These are phyloP conservation scores for Cantharis lateralis DNA, from an alignment of 2,888 invertebrate genomes.

Conservation along the genomic window DNA sequence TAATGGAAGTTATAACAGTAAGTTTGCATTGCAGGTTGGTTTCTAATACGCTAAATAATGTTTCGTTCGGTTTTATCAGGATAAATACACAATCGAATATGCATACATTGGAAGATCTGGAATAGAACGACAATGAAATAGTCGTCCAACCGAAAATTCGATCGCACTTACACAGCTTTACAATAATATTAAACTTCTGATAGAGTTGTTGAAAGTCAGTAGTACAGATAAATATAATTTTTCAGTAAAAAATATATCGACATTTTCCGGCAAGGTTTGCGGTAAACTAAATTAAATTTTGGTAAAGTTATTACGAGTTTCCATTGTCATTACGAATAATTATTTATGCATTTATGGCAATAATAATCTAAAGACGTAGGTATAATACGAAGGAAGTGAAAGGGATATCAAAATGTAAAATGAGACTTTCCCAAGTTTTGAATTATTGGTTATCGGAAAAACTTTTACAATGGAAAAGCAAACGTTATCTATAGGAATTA, in stretches of 20 bases:
- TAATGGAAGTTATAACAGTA: background rate
- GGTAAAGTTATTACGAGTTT: background rate
- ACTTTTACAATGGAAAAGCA: constrained; percentile 25
- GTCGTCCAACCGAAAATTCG: too few relatives aligned
- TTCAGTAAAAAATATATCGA: too few relatives aligned
- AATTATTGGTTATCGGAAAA: constrained; percentile 30
- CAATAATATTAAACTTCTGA: too few relatives aligned
- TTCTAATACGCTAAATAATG: background rate
- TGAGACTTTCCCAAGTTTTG: constrained; percentile 19
- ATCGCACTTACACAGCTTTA: too few relatives aligned
- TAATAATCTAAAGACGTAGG: constrained; percentile 10
- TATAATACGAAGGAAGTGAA: constrained; percentile 18
- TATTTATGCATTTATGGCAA: background rate
- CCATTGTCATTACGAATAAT: background rate
- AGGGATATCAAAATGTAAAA: constrained; percentile 25
- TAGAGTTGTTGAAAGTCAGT: too few relatives aligned
- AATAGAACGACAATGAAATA: background rate
- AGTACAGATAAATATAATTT: too few relatives aligned
- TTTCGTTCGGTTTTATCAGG: background rate
- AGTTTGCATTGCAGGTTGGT: background rate
- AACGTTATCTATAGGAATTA: constrained; percentile 16
- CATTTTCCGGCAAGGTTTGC: too few relatives aligned
- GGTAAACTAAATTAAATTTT: too few relatives aligned
- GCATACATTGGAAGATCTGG: background rate
- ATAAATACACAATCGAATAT: background rate